Evolutionary conservation across 1,140 invertebrate species (phyloP).

Genomic region (Caerostris extrusa): DNA sequence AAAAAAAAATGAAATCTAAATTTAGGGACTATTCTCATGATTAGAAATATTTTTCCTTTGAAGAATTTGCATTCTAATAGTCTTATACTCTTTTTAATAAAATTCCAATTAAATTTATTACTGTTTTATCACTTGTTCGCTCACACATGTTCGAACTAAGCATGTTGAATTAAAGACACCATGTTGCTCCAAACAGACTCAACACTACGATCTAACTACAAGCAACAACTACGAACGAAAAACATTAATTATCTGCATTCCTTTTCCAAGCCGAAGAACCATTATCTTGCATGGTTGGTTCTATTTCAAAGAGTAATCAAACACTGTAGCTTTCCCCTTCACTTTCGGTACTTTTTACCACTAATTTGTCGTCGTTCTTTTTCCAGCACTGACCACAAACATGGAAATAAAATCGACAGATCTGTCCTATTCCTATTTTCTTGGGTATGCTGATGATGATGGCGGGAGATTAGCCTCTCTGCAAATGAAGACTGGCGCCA

Average conservation of each 20-base stretch:
- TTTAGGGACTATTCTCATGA: too few species aligned
- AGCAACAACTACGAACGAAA: background rate
- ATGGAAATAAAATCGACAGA: background rate
- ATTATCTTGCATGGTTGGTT: background rate
- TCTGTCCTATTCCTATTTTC: background rate
- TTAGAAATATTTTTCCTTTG: too few species aligned
- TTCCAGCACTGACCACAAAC: slow-evolving; percentile 14
- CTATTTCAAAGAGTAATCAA: background rate
- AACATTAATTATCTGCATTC: background rate
- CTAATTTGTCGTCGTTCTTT: background rate
- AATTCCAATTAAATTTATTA: too few species aligned
- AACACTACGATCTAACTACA: background rate
- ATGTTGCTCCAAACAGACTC: background rate
- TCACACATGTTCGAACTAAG: too few species aligned
- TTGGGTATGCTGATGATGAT: background rate
- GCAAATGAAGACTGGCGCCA: background rate
- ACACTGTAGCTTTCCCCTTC: background rate
- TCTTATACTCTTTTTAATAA: too few species aligned
- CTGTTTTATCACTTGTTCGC: too few species aligned
- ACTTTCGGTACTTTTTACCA: background rate
- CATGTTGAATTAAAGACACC: too few species aligned
- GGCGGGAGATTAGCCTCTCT: slow-evolving; percentile 15
- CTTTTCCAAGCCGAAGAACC: background rate
- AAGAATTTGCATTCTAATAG: too few species aligned
- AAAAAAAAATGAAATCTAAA: too few species aligned